A percentile compares a stretch with the other conserved stretches of the same genome.
These are phyloP conservation scores for Leptinotarsa lineolata DNA, from an alignment of 1,140 invertebrate species.

Conservation along the genomic window DNA sequence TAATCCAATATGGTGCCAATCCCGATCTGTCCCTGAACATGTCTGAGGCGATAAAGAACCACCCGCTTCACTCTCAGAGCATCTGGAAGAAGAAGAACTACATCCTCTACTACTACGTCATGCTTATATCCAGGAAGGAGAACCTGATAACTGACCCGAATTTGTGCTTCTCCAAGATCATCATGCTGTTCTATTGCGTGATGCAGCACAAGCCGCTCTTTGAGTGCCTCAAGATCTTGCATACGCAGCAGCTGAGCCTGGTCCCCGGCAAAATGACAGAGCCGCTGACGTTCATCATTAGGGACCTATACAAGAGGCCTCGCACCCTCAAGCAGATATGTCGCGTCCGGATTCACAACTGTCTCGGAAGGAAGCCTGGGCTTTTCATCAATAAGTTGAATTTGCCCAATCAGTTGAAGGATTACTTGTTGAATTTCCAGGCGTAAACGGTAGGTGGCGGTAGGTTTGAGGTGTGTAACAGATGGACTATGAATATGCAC, in stretches of 20 bases:
- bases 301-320: constrained; percentile 66
- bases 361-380: constrained; percentile 65
- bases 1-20: constrained; percentile 70
- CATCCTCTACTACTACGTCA: constrained; percentile 71
- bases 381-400: constrained; percentile 69
- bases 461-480: too few species aligned
- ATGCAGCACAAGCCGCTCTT: constrained; percentile 71
- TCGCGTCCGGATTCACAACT: constrained; percentile 68
- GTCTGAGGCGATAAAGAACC: constrained; percentile 56
- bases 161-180: constrained; percentile 66
- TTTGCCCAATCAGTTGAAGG: constrained; percentile 68
- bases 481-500: too few species aligned
- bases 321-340: constrained; percentile 69
- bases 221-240: constrained; percentile 64
- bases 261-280: constrained; percentile 67
- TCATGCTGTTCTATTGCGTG: constrained; percentile 69
- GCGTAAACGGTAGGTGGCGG: constrained; percentile 53
- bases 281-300: constrained; percentile 64
- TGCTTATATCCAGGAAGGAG: constrained; percentile 70
- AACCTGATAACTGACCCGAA: constrained; percentile 68
- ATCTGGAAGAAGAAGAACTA: constrained; percentile 68
- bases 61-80: constrained; percentile 59
- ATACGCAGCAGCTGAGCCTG: constrained; percentile 69
- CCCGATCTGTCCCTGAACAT: constrained; percentile 64
- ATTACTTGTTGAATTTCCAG: constrained; percentile 73